A percentile compares a stretch with the other conserved stretches of the same genome.
phyloP scores from a whole-genome alignment of 2,113 vertebrate genomes.

The Spizaetus ornatus region DNA sequence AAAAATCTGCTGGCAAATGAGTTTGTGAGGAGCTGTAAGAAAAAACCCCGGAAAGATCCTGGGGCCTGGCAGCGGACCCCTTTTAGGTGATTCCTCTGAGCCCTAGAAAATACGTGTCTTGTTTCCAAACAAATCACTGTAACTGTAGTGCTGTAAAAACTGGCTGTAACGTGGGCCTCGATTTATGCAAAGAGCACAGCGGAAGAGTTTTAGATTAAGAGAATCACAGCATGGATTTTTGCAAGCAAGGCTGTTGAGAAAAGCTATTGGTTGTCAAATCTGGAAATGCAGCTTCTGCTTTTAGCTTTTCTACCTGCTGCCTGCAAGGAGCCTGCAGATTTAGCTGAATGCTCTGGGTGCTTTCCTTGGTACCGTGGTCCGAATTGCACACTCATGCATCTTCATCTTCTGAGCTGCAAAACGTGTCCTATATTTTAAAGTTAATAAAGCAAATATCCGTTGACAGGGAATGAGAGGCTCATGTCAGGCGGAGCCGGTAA shows the following conservation, averaged over 20 bases:
- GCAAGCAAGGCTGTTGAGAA: background rate
- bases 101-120: rapidly evolving
- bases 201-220: background rate
- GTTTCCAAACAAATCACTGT: background rate
- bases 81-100: background rate
- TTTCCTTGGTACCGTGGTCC: background rate
- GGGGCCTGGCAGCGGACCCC: background rate
- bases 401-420: background rate
- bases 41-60: background rate
- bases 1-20: background rate
- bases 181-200: background rate
- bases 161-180: background rate
- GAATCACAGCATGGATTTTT: background rate
- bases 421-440: background rate
- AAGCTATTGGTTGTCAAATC: background rate
- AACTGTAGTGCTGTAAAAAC: background rate
- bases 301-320: background rate
- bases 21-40: background rate
- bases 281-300: background rate
- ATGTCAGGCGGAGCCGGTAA: background rate
- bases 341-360: background rate
- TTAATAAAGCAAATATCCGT: background rate
- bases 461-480: background rate
- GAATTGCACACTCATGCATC: background rate
- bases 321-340: background rate